Conservation (phyloP, 1,140 invertebrate genomes). For the Dendrolimus kikuchii region DNA sequence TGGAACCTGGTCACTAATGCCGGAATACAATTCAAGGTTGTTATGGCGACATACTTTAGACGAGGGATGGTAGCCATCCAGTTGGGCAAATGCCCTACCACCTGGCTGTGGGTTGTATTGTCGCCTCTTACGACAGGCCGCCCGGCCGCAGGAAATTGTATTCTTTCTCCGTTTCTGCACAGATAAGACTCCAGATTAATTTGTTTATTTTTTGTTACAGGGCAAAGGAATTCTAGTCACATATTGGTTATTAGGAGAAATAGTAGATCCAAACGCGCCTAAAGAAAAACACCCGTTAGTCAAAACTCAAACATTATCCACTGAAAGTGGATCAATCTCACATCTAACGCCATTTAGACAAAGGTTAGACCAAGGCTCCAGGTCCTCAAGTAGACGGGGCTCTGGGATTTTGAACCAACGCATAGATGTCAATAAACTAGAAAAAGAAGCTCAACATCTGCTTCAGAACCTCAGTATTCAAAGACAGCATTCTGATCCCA, state of each 20-base stretch:
- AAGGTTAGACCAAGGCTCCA: slow-evolving; percentile 48
- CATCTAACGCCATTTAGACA: slow-evolving; percentile 62
- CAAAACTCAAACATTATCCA: slow-evolving; percentile 42
- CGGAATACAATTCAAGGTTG: too few relatives aligned
- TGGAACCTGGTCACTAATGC: too few relatives aligned
- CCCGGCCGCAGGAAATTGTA: too few relatives aligned
- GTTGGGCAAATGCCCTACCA: too few relatives aligned
- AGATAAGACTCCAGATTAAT: too few relatives aligned
- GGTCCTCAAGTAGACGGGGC: slow-evolving; percentile 60
- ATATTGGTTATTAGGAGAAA: slow-evolving; percentile 90
- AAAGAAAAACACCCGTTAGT: slow-evolving; percentile 41
- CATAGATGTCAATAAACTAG: slow-evolving; percentile 35
- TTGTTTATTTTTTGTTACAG: slow-evolving; percentile 61
- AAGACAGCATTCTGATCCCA: slow-evolving; percentile 53
- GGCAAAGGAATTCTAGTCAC: slow-evolving; percentile 93
- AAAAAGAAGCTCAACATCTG: slow-evolving; percentile 54
- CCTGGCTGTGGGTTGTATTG: too few relatives aligned
- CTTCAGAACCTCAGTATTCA: slow-evolving; percentile 51
- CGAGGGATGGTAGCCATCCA: too few relatives aligned
- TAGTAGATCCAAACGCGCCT: slow-evolving; percentile 44
- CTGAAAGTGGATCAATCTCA: slow-evolving; percentile 49
- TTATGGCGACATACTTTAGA: too few relatives aligned
- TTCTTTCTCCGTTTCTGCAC: too few relatives aligned
- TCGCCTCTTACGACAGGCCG: too few relatives aligned
- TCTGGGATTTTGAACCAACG: slow-evolving; percentile 44